Base-by-base conservation (phyloP, 2,113 vertebrate genomes). In the Raja brachyura region DNA sequence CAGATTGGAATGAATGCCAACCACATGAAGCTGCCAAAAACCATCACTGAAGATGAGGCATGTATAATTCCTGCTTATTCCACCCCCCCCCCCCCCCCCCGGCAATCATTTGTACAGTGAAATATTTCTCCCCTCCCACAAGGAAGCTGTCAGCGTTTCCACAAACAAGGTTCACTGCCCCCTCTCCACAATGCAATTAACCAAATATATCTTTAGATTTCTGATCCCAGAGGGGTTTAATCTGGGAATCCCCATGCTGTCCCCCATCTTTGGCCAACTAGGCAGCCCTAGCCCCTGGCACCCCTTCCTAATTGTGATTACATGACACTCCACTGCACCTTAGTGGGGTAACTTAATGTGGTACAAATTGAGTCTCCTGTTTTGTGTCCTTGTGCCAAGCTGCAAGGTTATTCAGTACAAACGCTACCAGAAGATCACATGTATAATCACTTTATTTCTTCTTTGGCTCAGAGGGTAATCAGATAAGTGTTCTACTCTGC, bases 1-100 rank as follows among this genome's bases (percentile, higher is more conserved):
- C 95, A 99, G 99, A 98, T 99, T 95, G 98, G 99, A 94, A 99
- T 99, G 96, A 97, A 96, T 96, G 98, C 98, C 86, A 98, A 94
- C 18, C 98, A 98, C 93, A 93, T 97, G 94, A 98, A 97, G 94
- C 97, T 99, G 95, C 98, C 98, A 56, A 97, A 96, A 31, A 97
- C 97, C 13, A 96, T 97, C 79, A 98, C 98, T 93, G 98, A 99
- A 94, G 96, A 97, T 59, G 98, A 99, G 94, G 99, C 99, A 95
- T 97, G 96, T 81, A 76, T 11, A 85, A 25, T 31, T 77, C 10
- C 61, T 25, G 11, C 73, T 11, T 20, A 18, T 13, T 39, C 59
- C 78, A 0, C 20, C 33, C 22, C n/a, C 54, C 22, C 9, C 39
- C 18, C 8, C 70, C 70, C 6, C 10, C 66, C 16, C 10, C 16